Base-by-base conservation (phyloP, 2,888 invertebrate genomes). In the Hecatera dysodea region DNA sequence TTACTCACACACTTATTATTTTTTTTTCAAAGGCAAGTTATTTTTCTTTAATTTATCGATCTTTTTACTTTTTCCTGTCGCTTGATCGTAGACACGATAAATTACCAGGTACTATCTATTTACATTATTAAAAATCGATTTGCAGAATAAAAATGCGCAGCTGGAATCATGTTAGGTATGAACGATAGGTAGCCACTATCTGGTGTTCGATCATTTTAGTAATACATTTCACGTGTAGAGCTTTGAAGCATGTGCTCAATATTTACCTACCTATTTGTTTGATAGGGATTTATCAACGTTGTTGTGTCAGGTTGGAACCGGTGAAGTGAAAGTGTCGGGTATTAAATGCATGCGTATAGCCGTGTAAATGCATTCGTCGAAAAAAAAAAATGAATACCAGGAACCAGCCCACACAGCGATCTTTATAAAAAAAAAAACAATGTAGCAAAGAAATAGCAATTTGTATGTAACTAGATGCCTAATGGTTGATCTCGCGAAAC, bases 131-230 rank as follows among this genome's bases (percentile, higher is more conserved):
- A 42, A 15, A 36, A 67, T 24, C n/a, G 29, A n/a, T 33, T 50
- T 12, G 12, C 11, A 39, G 17, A n/a, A 63, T 19, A 52, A 36
- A 8, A 48, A 9, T 56, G 24, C 46, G 27, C 33, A 8, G 11
- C 11, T 27, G 11, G 39, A 46, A 69, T 70, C 33, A 48, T 33
- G 39, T 33, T 42, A 39, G 17, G 8, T 19, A 22, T 24, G n/a
- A 12, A 33, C 27, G 24, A 48, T 77, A 19, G 36, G 52, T 52
- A 66, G 36, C 12, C 15, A 46, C 44, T 77, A 78, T 48, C 48
- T 44, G 24, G 48, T 36, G 33, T 56, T 71, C 78, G 22, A 78
- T 78, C 36, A 77, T 78, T 78, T 72, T 78, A 48, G 27, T 72
- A 78, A 56, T 78, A 69, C 19, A 7, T 44, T 33, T 71, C 39